Evolutionary conservation across 2,113 vertebrate species (phyloP).

Genomic region (Silurus glanis): DNA sequence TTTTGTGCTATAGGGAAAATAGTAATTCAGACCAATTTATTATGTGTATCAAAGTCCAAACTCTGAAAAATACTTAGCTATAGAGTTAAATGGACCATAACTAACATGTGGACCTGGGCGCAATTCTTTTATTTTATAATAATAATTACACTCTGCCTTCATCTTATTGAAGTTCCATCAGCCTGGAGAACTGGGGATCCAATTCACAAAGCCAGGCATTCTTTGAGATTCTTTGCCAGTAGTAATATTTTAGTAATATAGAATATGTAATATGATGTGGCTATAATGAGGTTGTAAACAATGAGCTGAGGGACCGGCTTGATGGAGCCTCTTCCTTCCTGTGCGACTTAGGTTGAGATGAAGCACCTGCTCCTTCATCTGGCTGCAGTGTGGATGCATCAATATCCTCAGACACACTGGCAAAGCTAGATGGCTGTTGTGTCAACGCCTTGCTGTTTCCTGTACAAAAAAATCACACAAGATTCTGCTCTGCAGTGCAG

Average conservation of each 20-base stretch:
- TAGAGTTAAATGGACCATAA: constrained; percentile 6
- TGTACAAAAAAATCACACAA: not conserved
- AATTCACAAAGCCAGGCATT: not conserved
- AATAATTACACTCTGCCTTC: not conserved
- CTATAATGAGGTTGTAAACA: not conserved
- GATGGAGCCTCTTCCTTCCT: constrained; percentile 25
- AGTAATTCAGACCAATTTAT: constrained; percentile 13
- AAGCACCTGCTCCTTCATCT: constrained; percentile 19
- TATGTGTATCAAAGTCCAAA: not conserved
- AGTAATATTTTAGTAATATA: not conserved
- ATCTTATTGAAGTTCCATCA: not conserved
- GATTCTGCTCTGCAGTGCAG: constrained; percentile 5
- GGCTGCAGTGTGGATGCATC: not conserved
- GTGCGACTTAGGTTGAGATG: not conserved
- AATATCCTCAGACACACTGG: constrained; percentile 11
- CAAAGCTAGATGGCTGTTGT: not conserved
- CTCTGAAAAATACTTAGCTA: not conserved
- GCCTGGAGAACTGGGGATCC: not conserved
- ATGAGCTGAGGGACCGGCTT: not conserved
- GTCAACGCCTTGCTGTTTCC: not conserved
- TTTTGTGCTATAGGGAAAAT: not conserved
- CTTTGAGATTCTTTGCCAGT: not conserved
- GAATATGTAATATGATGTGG: not conserved
- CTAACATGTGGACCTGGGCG: not conserved
- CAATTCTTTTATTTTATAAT: not conserved